phyloP scores from a whole-genome alignment of 2,797 vertebrate species.

The Pteronotus mesoamericanus region DNA sequence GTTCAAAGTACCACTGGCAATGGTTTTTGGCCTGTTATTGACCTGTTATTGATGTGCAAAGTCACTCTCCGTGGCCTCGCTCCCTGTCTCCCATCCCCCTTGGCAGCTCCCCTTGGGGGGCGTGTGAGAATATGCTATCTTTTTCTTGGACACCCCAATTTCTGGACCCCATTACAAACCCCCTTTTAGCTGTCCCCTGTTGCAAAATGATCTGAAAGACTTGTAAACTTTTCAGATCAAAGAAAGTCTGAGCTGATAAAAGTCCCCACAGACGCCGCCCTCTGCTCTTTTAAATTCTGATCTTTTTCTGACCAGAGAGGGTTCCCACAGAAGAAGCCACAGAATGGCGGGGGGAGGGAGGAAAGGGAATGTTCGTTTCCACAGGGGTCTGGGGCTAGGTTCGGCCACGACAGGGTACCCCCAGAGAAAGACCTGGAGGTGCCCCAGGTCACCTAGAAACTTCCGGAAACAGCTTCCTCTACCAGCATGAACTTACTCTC shows the following conservation, averaged over 20 bases:
- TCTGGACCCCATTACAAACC: too few relatives aligned
- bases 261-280: not conserved
- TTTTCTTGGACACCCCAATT: too few relatives aligned
- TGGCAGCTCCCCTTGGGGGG: too few relatives aligned
- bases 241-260: not conserved
- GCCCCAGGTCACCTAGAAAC: not conserved
- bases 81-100: too few relatives aligned
- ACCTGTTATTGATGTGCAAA: too few relatives aligned
- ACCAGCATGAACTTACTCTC: not conserved
- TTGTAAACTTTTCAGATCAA: not conserved
- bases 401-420: not conserved
- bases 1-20: too few relatives aligned
- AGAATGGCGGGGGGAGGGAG: accelerated
- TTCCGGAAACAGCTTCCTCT: not conserved
- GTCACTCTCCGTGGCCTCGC: too few relatives aligned
- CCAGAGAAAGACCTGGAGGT: not conserved
- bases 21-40: too few relatives aligned
- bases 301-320: not conserved
- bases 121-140: too few relatives aligned
- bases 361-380: too few relatives aligned
- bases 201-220: not conserved
- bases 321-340: not conserved
- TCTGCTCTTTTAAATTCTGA: not conserved
- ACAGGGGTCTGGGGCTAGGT: not conserved
- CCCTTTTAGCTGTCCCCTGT: too few relatives aligned